Evolutionary conservation across 2,888 invertebrate species (phyloP).

Genomic region (Gasteruption jaculator): DNA sequence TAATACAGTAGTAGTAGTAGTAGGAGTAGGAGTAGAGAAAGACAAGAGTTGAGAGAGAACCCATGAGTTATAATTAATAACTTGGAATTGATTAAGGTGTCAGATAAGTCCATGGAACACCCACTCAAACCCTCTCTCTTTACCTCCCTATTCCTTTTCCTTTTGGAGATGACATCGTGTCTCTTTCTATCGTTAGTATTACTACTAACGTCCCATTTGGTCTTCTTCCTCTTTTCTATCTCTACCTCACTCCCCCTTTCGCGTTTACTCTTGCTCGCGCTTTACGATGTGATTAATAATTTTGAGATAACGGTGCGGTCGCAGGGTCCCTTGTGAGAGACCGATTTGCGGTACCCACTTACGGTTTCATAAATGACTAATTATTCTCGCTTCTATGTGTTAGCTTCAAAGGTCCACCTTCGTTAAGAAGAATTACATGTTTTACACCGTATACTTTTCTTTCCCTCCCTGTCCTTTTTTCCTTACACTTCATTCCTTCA

Average conservation of each 20-base stretch:
- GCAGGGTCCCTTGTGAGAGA: slow-evolving; percentile 33
- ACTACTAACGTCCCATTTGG: slow-evolving; percentile 9
- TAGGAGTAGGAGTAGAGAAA: slow-evolving; percentile 8
- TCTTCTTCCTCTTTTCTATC: neutral
- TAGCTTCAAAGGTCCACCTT: too few species aligned
- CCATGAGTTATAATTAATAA: slow-evolving; percentile 39
- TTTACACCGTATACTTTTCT: too few species aligned
- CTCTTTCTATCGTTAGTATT: slow-evolving; percentile 19
- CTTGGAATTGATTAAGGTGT: slow-evolving; percentile 50
- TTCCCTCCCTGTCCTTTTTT: too few species aligned
- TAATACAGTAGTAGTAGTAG: slow-evolving; percentile 9
- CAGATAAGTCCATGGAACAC: slow-evolving; percentile 50
- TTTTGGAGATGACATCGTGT: slow-evolving; percentile 9
- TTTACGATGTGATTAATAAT: slow-evolving; percentile 48
- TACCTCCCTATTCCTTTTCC: too few species aligned
- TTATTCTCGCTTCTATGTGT: too few species aligned
- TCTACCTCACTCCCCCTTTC: neutral
- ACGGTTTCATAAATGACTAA: slow-evolving; percentile 49
- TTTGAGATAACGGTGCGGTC: slow-evolving; percentile 44
- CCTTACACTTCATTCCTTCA: too few species aligned
- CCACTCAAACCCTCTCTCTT: slow-evolving; percentile 20
- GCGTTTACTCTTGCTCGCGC: slow-evolving; percentile 19
- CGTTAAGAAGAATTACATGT: too few species aligned
- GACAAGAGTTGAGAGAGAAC: slow-evolving; percentile 13
- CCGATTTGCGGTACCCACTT: slow-evolving; percentile 45